phyloP scores from a whole-genome alignment of 2,888 invertebrate genomes.

The Subacronicta megacephala region DNA sequence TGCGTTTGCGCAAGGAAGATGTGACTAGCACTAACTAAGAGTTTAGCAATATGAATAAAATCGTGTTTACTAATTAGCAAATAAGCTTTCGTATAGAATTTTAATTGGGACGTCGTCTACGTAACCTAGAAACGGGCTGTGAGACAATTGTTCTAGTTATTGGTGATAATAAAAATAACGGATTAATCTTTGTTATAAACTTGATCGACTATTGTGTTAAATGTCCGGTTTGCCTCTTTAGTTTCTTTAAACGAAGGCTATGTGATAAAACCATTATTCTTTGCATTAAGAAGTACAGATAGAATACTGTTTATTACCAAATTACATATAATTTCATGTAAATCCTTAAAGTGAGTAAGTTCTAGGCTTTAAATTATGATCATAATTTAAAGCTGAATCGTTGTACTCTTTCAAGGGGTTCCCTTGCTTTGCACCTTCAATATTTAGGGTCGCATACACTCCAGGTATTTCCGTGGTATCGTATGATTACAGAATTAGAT shows the following conservation, averaged over 20 bases:
- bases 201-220: constrained; percentile 24
- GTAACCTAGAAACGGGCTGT: constrained; percentile 45
- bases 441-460: constrained; percentile 40
- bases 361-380: no score
- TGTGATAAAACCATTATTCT: constrained; percentile 23
- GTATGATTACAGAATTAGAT: constrained; percentile 49
- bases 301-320: neutral
- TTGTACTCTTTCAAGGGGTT: no score
- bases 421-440: neutral
- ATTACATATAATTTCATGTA: neutral
- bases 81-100: constrained; percentile 51
- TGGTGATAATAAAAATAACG: constrained; percentile 42
- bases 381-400: no score
- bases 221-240: constrained; percentile 6
- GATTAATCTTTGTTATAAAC: constrained; percentile 36
- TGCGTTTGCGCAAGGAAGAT: constrained; percentile 73
- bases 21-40: constrained; percentile 68
- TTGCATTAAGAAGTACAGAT: constrained; percentile 1
- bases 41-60: constrained; percentile 66
- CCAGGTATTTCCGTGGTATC: constrained; percentile 50
- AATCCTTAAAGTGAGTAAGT: neutral
- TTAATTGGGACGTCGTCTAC: constrained; percentile 50
- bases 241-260: constrained; percentile 23
- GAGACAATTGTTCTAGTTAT: constrained; percentile 46
- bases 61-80: constrained; percentile 56